These are phyloP conservation scores for Istiophorus platypterus DNA, from an alignment of 2,113 vertebrate species.

Conservation along the genomic window DNA sequence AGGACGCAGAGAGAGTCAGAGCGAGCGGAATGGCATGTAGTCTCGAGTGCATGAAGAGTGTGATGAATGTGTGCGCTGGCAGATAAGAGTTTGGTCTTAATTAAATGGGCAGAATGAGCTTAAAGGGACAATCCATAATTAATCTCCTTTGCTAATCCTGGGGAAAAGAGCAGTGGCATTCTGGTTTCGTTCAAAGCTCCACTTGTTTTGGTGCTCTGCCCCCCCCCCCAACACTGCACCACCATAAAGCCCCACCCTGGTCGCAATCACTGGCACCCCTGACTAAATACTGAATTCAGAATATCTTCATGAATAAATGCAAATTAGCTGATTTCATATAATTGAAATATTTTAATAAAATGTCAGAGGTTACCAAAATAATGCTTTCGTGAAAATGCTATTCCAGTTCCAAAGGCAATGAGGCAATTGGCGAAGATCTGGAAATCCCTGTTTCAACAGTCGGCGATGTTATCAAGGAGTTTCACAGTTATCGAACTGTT, in stretches of 20 bases:
- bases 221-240: constrained; percentile 8
- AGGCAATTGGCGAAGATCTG: too few relatives aligned
- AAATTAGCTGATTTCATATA: too few relatives aligned
- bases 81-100: constrained; percentile 70
- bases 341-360: too few relatives aligned
- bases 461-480: too few relatives aligned
- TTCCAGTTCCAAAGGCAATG: too few relatives aligned
- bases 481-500: too few relatives aligned
- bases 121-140: constrained; percentile 69
- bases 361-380: too few relatives aligned
- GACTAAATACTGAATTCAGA: too few relatives aligned
- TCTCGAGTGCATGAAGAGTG: neutral
- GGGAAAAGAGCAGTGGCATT: constrained; percentile 70
- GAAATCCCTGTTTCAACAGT: too few relatives aligned
- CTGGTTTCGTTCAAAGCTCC: constrained; percentile 22
- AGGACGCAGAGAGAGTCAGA: neutral
- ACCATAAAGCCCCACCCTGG: neutral
- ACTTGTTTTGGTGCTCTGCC: constrained; percentile 32
- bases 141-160: constrained; percentile 72
- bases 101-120: constrained; percentile 72
- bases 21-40: neutral
- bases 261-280: too few relatives aligned
- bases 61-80: constrained; percentile 32
- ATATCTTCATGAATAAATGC: too few relatives aligned
- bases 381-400: too few relatives aligned